These are phyloP conservation scores for Spatula clypeata DNA, from an alignment of 2,797 vertebrate species.

Conservation along the genomic window DNA sequence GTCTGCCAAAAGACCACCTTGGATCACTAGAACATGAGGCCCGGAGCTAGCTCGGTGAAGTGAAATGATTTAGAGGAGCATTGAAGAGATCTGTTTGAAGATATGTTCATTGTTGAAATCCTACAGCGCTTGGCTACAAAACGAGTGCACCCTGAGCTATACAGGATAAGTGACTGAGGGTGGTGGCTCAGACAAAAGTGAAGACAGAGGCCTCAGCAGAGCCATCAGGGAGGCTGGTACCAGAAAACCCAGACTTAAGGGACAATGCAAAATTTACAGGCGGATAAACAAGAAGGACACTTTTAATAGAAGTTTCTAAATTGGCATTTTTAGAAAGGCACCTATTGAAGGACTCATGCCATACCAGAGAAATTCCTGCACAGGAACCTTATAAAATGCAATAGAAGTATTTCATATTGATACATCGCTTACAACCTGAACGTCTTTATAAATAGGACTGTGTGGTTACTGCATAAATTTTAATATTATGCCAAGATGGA, in stretches of 20 bases:
- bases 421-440: not conserved
- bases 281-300: not conserved
- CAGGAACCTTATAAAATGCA: not conserved
- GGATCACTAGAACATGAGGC: not conserved
- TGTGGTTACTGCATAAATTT: not conserved
- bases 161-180: not conserved
- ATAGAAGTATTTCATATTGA: not conserved
- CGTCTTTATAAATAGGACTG: not conserved
- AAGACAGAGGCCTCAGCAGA: not conserved
- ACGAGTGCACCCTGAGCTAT: rapidly evolving
- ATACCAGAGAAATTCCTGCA: not conserved
- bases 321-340: not conserved
- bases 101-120: rapidly evolving
- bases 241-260: rapidly evolving
- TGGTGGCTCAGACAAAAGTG: not conserved
- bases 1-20: not conserved
- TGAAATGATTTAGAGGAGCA: not conserved
- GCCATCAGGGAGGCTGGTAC: not conserved
- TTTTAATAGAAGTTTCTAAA: not conserved
- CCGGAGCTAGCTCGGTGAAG: not conserved
- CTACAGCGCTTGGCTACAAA: not conserved
- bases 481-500: not conserved
- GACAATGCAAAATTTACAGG: not conserved
- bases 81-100: not conserved
- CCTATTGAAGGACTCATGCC: not conserved